These are phyloP conservation scores for Eidolon helvum DNA, from an alignment of 2,113 vertebrate species.

Conservation along the genomic window DNA sequence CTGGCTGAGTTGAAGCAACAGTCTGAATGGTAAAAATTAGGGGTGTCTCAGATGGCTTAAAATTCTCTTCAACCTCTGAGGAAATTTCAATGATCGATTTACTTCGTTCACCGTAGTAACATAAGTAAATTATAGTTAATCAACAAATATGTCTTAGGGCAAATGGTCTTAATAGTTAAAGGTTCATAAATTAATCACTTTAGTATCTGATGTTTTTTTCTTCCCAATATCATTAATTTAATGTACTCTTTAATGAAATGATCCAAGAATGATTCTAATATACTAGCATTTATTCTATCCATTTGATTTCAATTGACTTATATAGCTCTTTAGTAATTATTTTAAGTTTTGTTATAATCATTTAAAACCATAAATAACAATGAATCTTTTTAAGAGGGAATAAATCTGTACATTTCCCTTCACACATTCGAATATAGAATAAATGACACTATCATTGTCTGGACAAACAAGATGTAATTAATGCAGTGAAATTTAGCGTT, in stretches of 20 bases:
- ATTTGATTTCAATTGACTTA: conserved; percentile 34
- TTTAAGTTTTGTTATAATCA: not conserved
- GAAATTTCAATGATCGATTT: conserved; percentile 40
- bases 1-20: conserved; percentile 94
- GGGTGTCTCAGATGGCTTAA: not conserved
- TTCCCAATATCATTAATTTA: conserved; percentile 32
- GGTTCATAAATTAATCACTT: conserved; percentile 43
- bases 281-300: conserved; percentile 1
- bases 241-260: conserved; percentile 16
- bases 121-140: conserved; percentile 14
- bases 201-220: not conserved
- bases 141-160: not conserved
- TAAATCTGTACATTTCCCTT: conserved; percentile 28
- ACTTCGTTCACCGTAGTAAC: not conserved
- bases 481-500: conserved; percentile 51
- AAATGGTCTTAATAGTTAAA: conserved; percentile 68
- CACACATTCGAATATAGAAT: not conserved
- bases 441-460: conserved; percentile 30
- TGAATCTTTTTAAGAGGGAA: not conserved
- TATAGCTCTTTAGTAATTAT: conserved; percentile 9
- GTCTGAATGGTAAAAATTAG: conserved; percentile 88
- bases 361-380: not conserved
- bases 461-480: conserved; percentile 70
- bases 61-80: not conserved
- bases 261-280: conserved; percentile 35